These are phyloP conservation scores for Iselma pallidipennis DNA, from an alignment of 2,888 invertebrate species.

Conservation along the genomic window DNA sequence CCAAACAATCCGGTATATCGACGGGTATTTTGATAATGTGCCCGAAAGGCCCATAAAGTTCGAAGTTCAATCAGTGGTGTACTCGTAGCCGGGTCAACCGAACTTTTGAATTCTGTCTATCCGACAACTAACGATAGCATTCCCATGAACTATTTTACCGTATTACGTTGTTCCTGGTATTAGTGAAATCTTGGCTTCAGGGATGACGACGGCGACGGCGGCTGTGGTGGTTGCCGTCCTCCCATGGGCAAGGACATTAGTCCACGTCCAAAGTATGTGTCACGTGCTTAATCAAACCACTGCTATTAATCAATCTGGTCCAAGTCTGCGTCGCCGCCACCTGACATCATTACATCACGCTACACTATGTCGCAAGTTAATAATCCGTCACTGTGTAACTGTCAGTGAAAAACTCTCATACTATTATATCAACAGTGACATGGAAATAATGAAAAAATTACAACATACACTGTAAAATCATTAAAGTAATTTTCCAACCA, in stretches of 20 bases:
- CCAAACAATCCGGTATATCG: not conserved
- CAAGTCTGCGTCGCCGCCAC: constrained; percentile 30
- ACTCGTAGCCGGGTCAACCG: constrained; percentile 26
- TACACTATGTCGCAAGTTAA: constrained; percentile 31
- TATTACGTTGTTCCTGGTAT: not conserved
- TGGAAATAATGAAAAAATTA: not conserved
- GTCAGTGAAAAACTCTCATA: constrained; percentile 3
- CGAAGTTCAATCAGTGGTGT: constrained; percentile 5
- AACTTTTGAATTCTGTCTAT: constrained; percentile 37
- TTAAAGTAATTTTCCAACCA: not conserved
- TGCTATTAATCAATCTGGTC: constrained; percentile 48
- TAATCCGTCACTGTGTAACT: constrained; percentile 31
- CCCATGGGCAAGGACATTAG: constrained; percentile 44
- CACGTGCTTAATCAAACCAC: constrained; percentile 51
- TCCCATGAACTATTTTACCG: constrained; percentile 28
- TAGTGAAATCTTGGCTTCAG: constrained; percentile 1
- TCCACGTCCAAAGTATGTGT: constrained; percentile 47
- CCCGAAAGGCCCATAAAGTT: constrained; percentile 3
- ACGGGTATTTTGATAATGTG: not conserved
- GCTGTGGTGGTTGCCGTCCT: constrained; percentile 7
- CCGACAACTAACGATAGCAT: constrained; percentile 23
- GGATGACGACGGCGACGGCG: not conserved
- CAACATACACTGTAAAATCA: not conserved
- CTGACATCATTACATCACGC: constrained; percentile 37
- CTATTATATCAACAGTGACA: not conserved